Percentiles rank a stretch among this genome's conserved stretches.
These are phyloP conservation scores for Dolomedes plantarius DNA, from an alignment of 2,888 invertebrate genomes.

Conservation along the genomic window DNA sequence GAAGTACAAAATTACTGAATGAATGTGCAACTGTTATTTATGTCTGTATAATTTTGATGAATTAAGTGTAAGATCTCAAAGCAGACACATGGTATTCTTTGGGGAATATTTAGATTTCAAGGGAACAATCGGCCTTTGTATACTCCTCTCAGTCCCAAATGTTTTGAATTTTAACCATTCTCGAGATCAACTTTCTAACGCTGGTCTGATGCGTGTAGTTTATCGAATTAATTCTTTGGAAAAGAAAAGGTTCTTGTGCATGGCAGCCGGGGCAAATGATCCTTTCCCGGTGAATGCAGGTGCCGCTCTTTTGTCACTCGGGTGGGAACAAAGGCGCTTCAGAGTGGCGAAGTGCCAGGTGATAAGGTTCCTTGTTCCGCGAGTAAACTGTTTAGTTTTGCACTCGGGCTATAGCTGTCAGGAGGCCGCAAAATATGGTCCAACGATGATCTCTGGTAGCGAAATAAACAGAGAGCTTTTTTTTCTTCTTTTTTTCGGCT, in stretches of 20 bases:
- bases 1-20: too few species aligned
- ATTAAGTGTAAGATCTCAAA: too few species aligned
- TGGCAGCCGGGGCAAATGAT: not conserved
- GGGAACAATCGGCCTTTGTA: too few species aligned
- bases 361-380: conserved; percentile 42
- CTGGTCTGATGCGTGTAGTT: not conserved
- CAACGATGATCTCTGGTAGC: conserved; percentile 36
- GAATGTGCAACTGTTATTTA: too few species aligned
- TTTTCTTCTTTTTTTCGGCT: not conserved
- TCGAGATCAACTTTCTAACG: too few species aligned
- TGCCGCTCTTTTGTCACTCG: conserved; percentile 61
- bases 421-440: conserved; percentile 58
- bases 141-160: too few species aligned
- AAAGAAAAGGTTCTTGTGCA: not conserved
- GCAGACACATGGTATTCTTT: too few species aligned
- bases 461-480: conserved; percentile 58
- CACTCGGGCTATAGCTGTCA: conserved; percentile 59
- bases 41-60: too few species aligned
- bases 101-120: too few species aligned
- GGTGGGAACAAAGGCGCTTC: conserved; percentile 52
- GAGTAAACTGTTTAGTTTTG: conserved; percentile 66
- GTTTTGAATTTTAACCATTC: too few species aligned
- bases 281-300: conserved; percentile 26
- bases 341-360: conserved; percentile 58
- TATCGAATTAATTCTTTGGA: conserved; percentile 42